Evolutionary conservation across 2,888 invertebrate species (phyloP).

Genomic region (Phragmatobia fuliginosa): DNA sequence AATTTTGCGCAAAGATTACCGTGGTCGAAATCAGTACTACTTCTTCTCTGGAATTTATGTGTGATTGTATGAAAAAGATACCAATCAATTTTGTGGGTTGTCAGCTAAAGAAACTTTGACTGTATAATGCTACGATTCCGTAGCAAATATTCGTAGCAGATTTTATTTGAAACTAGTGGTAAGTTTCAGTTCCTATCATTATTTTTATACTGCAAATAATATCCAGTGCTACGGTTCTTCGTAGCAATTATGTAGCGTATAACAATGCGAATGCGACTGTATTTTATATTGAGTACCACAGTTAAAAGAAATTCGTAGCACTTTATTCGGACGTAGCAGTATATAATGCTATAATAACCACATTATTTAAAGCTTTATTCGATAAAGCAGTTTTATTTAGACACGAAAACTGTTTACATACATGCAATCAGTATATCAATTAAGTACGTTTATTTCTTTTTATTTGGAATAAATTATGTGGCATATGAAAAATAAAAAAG

Average conservation of each 20-base stretch:
- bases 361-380: neutral
- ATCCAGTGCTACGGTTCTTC: neutral
- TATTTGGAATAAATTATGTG: neutral
- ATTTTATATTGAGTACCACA: neutral
- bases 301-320: neutral
- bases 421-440: neutral
- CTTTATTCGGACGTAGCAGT: neutral
- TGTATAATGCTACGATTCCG: neutral
- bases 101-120: neutral
- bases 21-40: no score
- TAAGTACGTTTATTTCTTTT: neutral
- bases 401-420: neutral
- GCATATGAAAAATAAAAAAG: neutral
- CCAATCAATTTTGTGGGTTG: neutral
- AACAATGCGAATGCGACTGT: neutral
- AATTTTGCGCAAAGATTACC: no score
- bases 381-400: neutral
- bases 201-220: neutral
- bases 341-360: neutral
- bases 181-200: neutral
- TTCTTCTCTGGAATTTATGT: no score
- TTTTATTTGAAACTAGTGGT: neutral
- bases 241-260: conserved; percentile 2
- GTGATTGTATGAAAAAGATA: neutral
- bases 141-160: conserved; percentile 2